Percentiles rank a stretch among this genome's conserved stretches.
These are phyloP conservation scores for Drepanosiphum platanoidis DNA, from an alignment of 2,888 invertebrate species.

Conservation along the genomic window DNA sequence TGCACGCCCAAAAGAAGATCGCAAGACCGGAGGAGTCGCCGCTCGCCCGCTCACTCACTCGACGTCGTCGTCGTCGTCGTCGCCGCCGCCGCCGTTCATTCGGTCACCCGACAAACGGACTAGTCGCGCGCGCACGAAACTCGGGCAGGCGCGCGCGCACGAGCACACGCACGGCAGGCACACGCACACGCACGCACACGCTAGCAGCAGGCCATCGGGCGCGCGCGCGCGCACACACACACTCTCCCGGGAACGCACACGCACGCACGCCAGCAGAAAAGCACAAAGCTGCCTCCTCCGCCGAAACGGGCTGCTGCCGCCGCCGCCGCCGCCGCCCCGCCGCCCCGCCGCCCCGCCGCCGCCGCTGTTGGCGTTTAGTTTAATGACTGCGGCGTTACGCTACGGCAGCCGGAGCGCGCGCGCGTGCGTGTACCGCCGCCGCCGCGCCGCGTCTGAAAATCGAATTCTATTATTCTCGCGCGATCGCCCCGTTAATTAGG, in stretches of 20 bases:
- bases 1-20: neutral
- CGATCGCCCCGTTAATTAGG: too few species aligned
- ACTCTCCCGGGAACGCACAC: neutral
- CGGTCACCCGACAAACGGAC: neutral
- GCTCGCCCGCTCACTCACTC: conserved; percentile 37
- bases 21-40: conserved; percentile 23
- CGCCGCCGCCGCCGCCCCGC: neutral
- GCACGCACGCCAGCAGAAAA: neutral
- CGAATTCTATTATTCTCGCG: neutral
- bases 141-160: neutral
- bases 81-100: neutral
- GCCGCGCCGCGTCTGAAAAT: conserved; percentile 5
- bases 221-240: neutral
- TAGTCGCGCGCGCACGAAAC: neutral
- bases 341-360: neutral
- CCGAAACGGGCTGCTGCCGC: too few species aligned
- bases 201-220: neutral
- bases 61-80: neutral
- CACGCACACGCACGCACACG: neutral
- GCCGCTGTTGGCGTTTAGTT: neutral
- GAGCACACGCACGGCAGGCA: neutral
- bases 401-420: neutral
- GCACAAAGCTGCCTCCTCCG: neutral
- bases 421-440: neutral
- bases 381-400: conserved; percentile 26